Evolutionary conservation across 2,888 invertebrate species (phyloP).

Genomic region (Heliconius charithonia): DNA sequence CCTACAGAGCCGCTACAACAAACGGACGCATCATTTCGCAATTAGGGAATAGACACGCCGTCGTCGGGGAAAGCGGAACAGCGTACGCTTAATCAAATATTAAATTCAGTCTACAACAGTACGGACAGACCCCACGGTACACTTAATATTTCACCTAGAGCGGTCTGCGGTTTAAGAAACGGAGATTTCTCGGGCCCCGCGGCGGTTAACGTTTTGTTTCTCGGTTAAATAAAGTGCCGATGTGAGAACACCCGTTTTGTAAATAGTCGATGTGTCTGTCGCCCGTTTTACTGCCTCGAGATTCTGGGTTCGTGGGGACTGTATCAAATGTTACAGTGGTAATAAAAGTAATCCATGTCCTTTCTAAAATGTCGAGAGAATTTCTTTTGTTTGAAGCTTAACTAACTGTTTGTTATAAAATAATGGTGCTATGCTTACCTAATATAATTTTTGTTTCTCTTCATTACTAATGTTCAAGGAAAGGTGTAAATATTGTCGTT

Average conservation of each 20-base stretch:
- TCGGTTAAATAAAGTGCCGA: constrained; percentile 55
- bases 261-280: constrained; percentile 65
- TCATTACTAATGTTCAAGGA: constrained; percentile 5
- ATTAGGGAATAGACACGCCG: constrained; percentile 75
- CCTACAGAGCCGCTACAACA: constrained; percentile 51
- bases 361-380: constrained; percentile 1
- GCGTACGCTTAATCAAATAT: constrained; percentile 73
- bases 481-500: constrained; percentile 35
- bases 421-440: neutral
- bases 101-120: constrained; percentile 65
- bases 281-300: constrained; percentile 6
- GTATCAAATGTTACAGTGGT: constrained; percentile 7
- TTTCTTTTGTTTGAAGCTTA: neutral
- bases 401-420: neutral
- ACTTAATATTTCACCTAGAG: constrained; percentile 81
- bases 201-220: constrained; percentile 73
- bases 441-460: constrained; percentile 4
- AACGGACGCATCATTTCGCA: constrained; percentile 68
- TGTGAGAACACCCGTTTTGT: constrained; percentile 56
- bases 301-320: constrained; percentile 3
- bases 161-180: constrained; percentile 72
- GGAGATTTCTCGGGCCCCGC: constrained; percentile 68
- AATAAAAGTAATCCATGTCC: constrained; percentile 2
- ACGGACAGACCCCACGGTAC: constrained; percentile 71
- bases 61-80: constrained; percentile 55